Evolutionary conservation across 2,797 vertebrate genomes (phyloP), one percentile per base, ranked within the genome.

Genomic region (Leptoclinus maculatus): DNA sequence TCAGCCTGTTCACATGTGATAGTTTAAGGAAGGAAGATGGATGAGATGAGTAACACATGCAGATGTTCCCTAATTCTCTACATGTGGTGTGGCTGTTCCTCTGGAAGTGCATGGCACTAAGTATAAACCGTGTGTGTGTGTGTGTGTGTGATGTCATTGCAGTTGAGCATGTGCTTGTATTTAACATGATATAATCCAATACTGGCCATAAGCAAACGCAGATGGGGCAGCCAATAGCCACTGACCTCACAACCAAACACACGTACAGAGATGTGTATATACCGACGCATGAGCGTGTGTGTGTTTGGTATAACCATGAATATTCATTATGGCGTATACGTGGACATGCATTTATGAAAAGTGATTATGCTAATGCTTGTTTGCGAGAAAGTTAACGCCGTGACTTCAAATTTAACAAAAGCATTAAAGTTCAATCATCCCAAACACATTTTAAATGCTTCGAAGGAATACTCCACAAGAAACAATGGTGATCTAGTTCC

Each of bases 121-220:
- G 82, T 83, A 78, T 80, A 84, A 83, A 85, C 71, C 38, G 23
- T 54, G 68, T 71, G 47, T 79, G 27, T 54, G 63, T 76, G 72
- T 38, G 70, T 66, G 62, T 49, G 69, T 43, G 82, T 92, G 91
- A 92, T 93, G 91, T 93, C 91, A 94, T 62, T 81, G 76, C 83
- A 82, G 62, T 63, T 38, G 45, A 84, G 47, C 90, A 94, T 93
- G 83, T 90, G 90, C 87, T 92, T 89, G 74, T 75, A 71, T 92
- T 94, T 94, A 93, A 81, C 77, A 74, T 91, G 89, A 90, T 90
- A 87, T 91, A 87, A 92, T 91, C 87, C 87, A 91, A 88, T 83
- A 85, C 71, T 56, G 74, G 59, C 68, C 63, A 23, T 74, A 80
- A 90, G 67, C 68, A 73, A 80, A 89, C 77, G 66, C 83, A 87